phyloP scores from a whole-genome alignment of 2,113 vertebrate genomes.

The Ophthalmolycus amberensis region DNA sequence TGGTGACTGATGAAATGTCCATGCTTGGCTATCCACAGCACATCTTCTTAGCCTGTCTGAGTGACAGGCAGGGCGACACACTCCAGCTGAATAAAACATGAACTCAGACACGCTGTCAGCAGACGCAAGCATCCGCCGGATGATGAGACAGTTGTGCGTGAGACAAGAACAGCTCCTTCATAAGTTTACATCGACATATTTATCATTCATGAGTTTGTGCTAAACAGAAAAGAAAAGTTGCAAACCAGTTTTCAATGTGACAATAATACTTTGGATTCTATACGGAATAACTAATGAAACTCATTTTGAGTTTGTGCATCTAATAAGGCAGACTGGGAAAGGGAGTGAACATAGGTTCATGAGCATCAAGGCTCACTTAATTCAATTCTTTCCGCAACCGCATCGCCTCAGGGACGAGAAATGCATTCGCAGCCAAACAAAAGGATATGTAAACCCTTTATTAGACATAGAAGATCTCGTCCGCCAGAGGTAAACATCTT shows the following conservation, averaged over 20 bases:
- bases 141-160: conserved; percentile 55
- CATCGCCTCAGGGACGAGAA: conserved; percentile 16
- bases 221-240: background rate
- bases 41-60: conserved; percentile 57
- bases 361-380: conserved; percentile 33
- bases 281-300: background rate
- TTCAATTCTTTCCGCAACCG: conserved; percentile 16
- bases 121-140: conserved; percentile 33
- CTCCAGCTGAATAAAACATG: conserved; percentile 77
- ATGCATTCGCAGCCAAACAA: conserved; percentile 33
- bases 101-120: conserved; percentile 65
- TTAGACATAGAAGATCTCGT: conserved; percentile 25
- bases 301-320: background rate
- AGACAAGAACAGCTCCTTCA: conserved; percentile 42
- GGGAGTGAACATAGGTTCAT: background rate
- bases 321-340: background rate
- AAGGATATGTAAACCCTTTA: conserved; percentile 27
- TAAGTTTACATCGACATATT: conserved; percentile 21
- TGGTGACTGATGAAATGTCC: conserved; percentile 57
- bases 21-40: conserved; percentile 54
- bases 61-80: conserved; percentile 52
- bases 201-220: background rate
- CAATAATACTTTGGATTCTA: background rate
- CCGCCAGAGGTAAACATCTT: conserved; percentile 41
- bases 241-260: background rate